Base-by-base conservation (phyloP, 2,797 vertebrate genomes). In the Coregonus ussuriensis region DNA sequence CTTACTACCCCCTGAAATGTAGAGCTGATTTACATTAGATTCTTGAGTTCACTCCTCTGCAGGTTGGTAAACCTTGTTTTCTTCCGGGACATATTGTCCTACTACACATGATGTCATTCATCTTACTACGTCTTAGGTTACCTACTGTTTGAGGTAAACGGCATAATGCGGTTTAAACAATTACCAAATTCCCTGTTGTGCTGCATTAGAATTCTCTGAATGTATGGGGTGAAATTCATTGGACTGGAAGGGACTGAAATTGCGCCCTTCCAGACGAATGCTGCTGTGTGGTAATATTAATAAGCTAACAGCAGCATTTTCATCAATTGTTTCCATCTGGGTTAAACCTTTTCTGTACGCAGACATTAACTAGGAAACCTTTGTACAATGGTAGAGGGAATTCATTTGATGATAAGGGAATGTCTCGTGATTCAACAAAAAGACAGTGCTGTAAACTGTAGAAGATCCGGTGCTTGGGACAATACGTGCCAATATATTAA, bases 201-300 rank as follows among this genome's bases (percentile, higher is more conserved):
- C 15, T 53, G 25, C 3, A 25, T 13, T 6, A 29, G 16, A 72
- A 33, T 29, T 52, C 70, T 52, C 41, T 72, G 70, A 68, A 31
- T 35, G 70, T 53, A 72, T 53, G 14, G 3, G 47, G 47, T 71
- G 47, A 71, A 71, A 31, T 52, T 29, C 11, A 71, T 72, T 54
- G 51, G 52, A 53, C 25, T 53, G 70, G 51, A 72, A 35, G 31
- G 14, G 15, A 68, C 4, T 37, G 31, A 33, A 68, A 68, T 37
- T 68, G 14, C 6, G 16, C 66, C 29, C 66, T 35, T 68, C 66
- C 33, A 35, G 66, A 33, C 13, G 3, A 68, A 68, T 68, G 4
- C 15, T 35, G 66, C 63, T 66, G 29, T 15, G 65, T 35, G 31
- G 29, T 68, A 68, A 68, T 68, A 68, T 59, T 59, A 68, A 68